Evolutionary conservation across 1,140 invertebrate genomes (phyloP).

Genomic region (Calephelis virginiensis): DNA sequence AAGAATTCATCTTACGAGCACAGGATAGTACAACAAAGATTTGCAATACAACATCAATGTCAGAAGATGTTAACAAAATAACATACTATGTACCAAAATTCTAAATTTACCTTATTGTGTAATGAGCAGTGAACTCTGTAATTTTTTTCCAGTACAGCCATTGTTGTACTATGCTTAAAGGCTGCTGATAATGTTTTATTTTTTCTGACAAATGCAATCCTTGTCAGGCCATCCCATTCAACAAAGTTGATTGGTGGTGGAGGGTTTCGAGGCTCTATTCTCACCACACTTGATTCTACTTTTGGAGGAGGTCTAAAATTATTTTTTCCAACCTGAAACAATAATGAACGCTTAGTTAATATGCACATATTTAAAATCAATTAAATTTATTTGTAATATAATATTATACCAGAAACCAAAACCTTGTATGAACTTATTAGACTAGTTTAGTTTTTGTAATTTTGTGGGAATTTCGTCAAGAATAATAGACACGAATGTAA

Average conservation of each 20-base stretch:
- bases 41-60: too few species aligned
- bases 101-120: conserved; percentile 85
- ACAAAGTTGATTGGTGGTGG: conserved; percentile 97
- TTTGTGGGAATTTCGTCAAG: too few species aligned
- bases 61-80: too few species aligned
- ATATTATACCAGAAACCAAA: too few species aligned
- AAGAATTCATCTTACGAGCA: too few species aligned
- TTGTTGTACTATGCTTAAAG: conserved; percentile 91
- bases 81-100: background rate
- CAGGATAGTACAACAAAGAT: too few species aligned
- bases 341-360: conserved; percentile 6
- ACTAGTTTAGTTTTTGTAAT: background rate
- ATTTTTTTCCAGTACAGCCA: conserved; percentile 94
- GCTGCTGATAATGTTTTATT: conserved; percentile 94
- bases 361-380: background rate
- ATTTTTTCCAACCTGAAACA: conserved; percentile 93
- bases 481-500: too few species aligned
- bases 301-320: conserved; percentile 99
- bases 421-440: too few species aligned
- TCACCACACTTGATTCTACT: conserved; percentile 98
- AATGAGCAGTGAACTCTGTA: conserved; percentile 93
- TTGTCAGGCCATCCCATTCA: conserved; percentile 98
- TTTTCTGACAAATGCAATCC: conserved; percentile 96
- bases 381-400: background rate
- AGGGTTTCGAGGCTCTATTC: conserved; percentile 97